Conservation (phyloP, 2,888 invertebrate genomes). For the Artemia sinica region DNA sequence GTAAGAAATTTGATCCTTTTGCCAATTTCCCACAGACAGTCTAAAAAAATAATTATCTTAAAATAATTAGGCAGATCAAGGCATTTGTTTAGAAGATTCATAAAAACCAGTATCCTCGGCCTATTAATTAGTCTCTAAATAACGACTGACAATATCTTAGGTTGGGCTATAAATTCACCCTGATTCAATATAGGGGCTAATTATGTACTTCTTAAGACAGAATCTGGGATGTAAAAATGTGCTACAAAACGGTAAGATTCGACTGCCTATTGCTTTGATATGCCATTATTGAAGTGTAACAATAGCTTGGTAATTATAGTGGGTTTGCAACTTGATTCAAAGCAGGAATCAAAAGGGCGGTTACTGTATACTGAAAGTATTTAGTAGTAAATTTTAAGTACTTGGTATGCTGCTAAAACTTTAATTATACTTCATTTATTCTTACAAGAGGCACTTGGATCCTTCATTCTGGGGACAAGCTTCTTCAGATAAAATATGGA, state of each 20-base stretch:
- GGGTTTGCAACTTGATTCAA: constrained; percentile 10
- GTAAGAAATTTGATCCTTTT: no score
- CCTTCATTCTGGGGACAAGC: no score
- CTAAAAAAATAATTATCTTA: no score
- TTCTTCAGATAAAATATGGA: no score
- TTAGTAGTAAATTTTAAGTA: not conserved
- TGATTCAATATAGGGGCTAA: constrained; percentile 13
- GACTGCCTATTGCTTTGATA: not conserved
- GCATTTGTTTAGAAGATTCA: no score
- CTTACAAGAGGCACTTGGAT: no score
- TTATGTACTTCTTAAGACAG: constrained; percentile 4
- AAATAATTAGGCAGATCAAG: no score
- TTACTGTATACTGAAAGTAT: not conserved
- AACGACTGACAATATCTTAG: constrained; percentile 3
- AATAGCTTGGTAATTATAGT: constrained; percentile 4
- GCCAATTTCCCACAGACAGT: no score
- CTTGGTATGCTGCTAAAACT: no score
- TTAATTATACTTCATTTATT: no score
- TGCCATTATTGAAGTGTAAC: constrained; percentile 13
- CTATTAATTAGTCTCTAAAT: constrained; percentile 11
- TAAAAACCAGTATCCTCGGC: not conserved
- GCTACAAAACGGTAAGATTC: constrained; percentile 12
- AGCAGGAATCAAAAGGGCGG: constrained; percentile 11
- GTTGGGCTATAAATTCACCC: constrained; percentile 2
- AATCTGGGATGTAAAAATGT: constrained; percentile 9